Percentiles rank a stretch among this genome's conserved stretches.
These are phyloP conservation scores for Hyles lineata DNA, from an alignment of 2,888 invertebrate species.

Conservation along the genomic window DNA sequence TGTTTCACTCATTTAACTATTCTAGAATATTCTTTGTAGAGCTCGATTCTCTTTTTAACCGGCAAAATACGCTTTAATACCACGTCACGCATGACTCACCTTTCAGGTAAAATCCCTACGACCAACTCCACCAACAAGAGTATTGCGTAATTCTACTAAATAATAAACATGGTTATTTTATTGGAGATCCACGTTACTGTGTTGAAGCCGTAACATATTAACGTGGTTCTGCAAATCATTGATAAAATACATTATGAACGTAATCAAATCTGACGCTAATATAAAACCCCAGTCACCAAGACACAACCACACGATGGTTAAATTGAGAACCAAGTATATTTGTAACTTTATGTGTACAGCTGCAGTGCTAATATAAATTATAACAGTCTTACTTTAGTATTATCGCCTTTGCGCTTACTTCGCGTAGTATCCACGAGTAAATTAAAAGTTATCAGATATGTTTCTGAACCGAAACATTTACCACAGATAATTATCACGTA, in stretches of 20 bases:
- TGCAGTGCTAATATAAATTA: neutral
- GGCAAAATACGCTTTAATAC: neutral
- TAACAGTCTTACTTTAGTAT: neutral
- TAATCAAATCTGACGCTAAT: neutral
- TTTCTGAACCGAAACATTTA: conserved; percentile 2
- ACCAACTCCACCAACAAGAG: neutral
- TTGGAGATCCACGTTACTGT: neutral
- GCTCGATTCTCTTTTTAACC: neutral
- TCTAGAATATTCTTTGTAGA: conserved; percentile 1
- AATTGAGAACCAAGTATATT: too few relatives aligned
- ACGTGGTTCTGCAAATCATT: neutral
- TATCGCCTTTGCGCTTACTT: neutral
- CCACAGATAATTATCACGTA: neutral
- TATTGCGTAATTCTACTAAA: neutral
- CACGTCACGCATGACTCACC: conserved; percentile 3
- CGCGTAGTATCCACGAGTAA: neutral
- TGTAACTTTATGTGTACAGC: too few relatives aligned
- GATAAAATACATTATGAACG: neutral
- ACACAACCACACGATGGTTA: too few relatives aligned
- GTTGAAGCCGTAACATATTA: neutral
- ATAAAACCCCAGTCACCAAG: neutral
- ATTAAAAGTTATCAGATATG: neutral
- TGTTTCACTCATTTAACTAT: neutral
- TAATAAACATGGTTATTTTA: conserved; percentile 7
- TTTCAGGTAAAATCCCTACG: neutral